Conservation (phyloP, 2,113 vertebrate genomes). For the Caranx melampygus region DNA sequence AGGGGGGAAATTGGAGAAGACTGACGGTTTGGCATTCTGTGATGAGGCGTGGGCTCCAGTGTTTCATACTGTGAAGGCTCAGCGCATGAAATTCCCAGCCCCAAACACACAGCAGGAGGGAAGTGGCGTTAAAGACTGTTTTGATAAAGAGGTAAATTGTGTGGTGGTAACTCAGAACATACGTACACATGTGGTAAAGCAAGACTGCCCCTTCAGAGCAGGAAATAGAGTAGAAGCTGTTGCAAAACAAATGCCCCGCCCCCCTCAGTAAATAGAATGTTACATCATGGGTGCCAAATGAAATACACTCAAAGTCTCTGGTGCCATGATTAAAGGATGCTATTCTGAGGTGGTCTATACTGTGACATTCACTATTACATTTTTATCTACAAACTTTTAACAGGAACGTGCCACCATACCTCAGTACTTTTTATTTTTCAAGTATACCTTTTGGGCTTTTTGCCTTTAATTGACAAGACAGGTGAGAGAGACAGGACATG, state of each 20-base stretch:
- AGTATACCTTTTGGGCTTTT: too few species aligned
- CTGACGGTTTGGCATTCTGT: background rate
- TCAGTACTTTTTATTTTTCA: too few species aligned
- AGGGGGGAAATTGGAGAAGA: conserved; percentile 32
- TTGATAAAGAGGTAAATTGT: background rate
- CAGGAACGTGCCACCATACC: too few species aligned
- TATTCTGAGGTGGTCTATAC: too few species aligned
- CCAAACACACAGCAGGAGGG: background rate
- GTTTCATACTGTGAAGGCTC: background rate
- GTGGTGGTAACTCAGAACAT: background rate
- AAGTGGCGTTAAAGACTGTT: background rate
- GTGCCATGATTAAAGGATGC: too few species aligned
- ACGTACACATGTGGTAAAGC: background rate
- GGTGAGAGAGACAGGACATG: too few species aligned
- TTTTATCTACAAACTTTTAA: too few species aligned
- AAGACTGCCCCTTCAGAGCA: background rate
- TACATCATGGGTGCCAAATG: too few species aligned
- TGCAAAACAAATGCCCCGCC: background rate
- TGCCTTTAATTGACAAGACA: too few species aligned
- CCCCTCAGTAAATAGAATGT: too few species aligned
- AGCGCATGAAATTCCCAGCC: background rate
- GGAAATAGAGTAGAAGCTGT: background rate
- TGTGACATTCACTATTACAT: too few species aligned
- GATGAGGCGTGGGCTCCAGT: background rate
- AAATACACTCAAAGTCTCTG: too few species aligned